phyloP scores from a whole-genome alignment of 2,113 vertebrate genomes.

The Electrona antarctica region DNA sequence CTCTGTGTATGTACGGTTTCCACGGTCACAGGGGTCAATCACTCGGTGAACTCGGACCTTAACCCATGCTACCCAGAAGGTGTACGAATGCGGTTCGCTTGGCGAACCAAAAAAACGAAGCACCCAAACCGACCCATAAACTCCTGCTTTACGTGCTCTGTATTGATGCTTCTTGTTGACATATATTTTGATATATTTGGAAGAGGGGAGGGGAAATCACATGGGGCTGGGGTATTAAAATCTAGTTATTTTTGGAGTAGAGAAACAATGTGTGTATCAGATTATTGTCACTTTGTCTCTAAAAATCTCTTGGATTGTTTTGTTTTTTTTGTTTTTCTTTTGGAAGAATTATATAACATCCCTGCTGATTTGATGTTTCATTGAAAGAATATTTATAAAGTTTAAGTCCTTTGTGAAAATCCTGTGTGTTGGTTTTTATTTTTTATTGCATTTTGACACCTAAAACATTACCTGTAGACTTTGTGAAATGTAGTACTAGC shows the following conservation, averaged over 20 bases:
- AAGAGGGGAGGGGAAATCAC: slow-evolving; percentile 31
- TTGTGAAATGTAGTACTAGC: background rate
- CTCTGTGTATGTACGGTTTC: slow-evolving; percentile 1
- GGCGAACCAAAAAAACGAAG: slow-evolving; percentile 31
- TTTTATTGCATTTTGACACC: background rate
- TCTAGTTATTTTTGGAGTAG: slow-evolving; percentile 79
- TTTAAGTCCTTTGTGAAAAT: slow-evolving; percentile 76
- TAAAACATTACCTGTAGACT: slow-evolving; percentile 1
- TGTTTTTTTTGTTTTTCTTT: slow-evolving; percentile 16
- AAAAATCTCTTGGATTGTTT: slow-evolving; percentile 53
- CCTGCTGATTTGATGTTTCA: slow-evolving; percentile 78
- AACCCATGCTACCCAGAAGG: slow-evolving; percentile 43
- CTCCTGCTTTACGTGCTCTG: slow-evolving; percentile 64
- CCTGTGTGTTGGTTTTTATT: slow-evolving; percentile 48
- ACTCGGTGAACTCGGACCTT: slow-evolving; percentile 22
- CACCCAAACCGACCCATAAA: slow-evolving; percentile 51
- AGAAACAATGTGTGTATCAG: slow-evolving; percentile 68
- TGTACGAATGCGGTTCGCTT: slow-evolving; percentile 13
- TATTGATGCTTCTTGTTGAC: slow-evolving; percentile 70
- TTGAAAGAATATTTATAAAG: slow-evolving; percentile 81
- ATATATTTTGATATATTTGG: slow-evolving; percentile 77
- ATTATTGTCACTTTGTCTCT: slow-evolving; percentile 74
- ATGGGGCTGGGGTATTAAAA: slow-evolving; percentile 25
- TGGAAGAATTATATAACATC: slow-evolving; percentile 69
- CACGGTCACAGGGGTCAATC: slow-evolving; percentile 33